These are phyloP conservation scores for Apus apus DNA, from an alignment of 2,113 vertebrate species.

Conservation along the genomic window DNA sequence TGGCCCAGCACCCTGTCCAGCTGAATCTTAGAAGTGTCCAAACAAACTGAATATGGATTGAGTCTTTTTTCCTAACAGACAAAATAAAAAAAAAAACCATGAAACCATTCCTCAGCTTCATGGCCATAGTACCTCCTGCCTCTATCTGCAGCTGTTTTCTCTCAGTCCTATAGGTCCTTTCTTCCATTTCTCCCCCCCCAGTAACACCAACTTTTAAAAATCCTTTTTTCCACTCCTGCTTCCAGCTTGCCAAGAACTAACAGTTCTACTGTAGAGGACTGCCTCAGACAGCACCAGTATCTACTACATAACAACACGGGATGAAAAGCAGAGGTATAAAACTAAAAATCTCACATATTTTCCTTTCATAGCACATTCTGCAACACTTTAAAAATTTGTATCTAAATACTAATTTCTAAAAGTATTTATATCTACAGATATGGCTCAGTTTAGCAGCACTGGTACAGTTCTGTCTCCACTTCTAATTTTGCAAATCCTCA, in stretches of 20 bases:
- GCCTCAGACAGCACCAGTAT: background rate
- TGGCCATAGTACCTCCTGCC: background rate
- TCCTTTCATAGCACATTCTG: background rate
- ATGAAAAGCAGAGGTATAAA: background rate
- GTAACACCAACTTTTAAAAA: background rate
- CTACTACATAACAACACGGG: accelerated
- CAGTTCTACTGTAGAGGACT: background rate
- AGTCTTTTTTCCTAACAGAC: background rate
- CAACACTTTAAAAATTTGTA: background rate
- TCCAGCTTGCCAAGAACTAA: background rate
- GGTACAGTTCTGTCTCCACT: background rate
- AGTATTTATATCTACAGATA: background rate
- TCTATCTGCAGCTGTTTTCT: background rate
- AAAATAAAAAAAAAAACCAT: background rate
- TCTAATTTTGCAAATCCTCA: background rate
- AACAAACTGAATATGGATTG: background rate
- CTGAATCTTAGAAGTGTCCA: too few relatives aligned
- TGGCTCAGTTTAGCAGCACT: accelerated
- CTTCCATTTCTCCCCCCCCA: background rate
- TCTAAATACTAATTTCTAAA: background rate
- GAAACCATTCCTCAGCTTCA: background rate
- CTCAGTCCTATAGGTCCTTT: background rate
- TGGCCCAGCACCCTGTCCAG: too few relatives aligned
- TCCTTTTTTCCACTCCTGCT: background rate
- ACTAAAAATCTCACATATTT: background rate